Base-by-base conservation (phyloP, 2,113 vertebrate genomes). In the Urocynchramus pylzowi region DNA sequence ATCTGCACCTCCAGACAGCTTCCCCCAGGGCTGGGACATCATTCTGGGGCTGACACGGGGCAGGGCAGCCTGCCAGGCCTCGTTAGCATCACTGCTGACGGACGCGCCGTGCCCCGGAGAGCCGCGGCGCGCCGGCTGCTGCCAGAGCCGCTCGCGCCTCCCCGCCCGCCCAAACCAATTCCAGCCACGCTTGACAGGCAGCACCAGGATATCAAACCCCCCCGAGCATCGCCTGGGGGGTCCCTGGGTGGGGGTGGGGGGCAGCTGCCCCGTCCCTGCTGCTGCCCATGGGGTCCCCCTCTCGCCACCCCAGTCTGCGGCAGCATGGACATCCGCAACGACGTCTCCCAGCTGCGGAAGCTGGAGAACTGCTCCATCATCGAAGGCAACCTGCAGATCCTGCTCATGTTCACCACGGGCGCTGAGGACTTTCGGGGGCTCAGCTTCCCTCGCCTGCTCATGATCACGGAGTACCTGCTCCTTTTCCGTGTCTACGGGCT, bases 381-480 rank as follows among this genome's bases (percentile, higher is more conserved):
- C 10, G 98, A 98, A 74, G 98, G 98, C 63, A 97, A 98, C 91
- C 97, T 98, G 64, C 98, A 98, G 97, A 98, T 98, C 96, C 97
- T 98, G 45, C 86, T 98, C 70, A 98, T 98, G 98, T 98, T 98
- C 97, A 98, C 98, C 11, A 97, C 98, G 77, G 97, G 97, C 0
- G 60, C 97, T 2, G 98, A 98, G 54, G 98, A 98, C 60, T 98
- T 98, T 18, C 96, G 85, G 0, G 96, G 97, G 19, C 97, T 98
- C 73, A 98, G 98, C 71, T 98, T 98, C 95, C 98, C 98, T 0
- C 98, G 97, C 84, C 97, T 98, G 84, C 97, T 97, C 37, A 98
- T 98, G 97, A 97, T 98, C 97, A 98, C 98, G 0, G 98, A 98
- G 85, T 98, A 98, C 93, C 97, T 98, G 73, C 97, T 98, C 22